Evolutionary conservation across 2,113 vertebrate species (phyloP).

Genomic region (Hylia prasina): DNA sequence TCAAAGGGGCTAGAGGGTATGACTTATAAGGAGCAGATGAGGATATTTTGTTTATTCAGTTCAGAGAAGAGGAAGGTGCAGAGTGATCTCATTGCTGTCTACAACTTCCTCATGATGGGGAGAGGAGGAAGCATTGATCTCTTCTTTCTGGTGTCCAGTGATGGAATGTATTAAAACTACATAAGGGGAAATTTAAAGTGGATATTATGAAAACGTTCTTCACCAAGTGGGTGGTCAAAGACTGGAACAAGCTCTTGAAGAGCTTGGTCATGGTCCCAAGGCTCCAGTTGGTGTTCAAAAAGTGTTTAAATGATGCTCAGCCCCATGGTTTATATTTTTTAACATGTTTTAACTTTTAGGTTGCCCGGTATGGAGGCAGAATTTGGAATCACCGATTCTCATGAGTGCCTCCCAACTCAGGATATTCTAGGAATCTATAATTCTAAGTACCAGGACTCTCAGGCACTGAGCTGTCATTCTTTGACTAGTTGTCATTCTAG

Average conservation of each 20-base stretch:
- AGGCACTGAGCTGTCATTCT: background rate
- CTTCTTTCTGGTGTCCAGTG: background rate
- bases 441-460: background rate
- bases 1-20: background rate
- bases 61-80: background rate
- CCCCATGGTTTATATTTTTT: background rate
- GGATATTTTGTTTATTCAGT: background rate
- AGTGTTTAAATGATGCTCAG: background rate
- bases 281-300: background rate
- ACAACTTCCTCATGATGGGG: background rate
- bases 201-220: background rate
- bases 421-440: background rate
- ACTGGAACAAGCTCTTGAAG: background rate
- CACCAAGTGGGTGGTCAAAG: background rate
- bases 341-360: background rate
- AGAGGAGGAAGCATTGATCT: background rate
- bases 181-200: background rate
- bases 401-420: background rate
- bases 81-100: background rate
- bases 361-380: background rate
- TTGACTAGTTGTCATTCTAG: background rate
- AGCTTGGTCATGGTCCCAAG: background rate
- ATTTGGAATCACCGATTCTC: background rate
- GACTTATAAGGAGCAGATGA: background rate
- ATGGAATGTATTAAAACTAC: background rate